A percentile compares a stretch with the other conserved stretches of the same genome.
These are phyloP conservation scores for Bombus balteatus DNA, from an alignment of 1,140 invertebrate species.

Conservation along the genomic window DNA sequence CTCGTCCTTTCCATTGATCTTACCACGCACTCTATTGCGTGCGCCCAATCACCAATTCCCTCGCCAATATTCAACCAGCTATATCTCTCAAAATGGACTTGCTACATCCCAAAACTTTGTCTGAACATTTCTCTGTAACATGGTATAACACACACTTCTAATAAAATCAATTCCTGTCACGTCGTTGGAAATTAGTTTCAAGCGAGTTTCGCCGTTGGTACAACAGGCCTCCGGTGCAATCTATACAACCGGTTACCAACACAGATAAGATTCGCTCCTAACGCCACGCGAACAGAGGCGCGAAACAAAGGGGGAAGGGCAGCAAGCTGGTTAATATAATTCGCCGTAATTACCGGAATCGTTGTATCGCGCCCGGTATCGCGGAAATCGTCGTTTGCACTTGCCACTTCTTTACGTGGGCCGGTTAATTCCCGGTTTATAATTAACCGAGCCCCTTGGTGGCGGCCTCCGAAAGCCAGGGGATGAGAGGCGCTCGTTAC, in stretches of 20 bases:
- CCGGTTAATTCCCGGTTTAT: conserved; percentile 52
- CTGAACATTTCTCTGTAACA: not conserved
- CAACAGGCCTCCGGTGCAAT: conserved; percentile 56
- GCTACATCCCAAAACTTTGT: not conserved
- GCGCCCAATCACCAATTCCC: not conserved
- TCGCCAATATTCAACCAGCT: too few relatives aligned
- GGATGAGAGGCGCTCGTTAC: conserved; percentile 7
- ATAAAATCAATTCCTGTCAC: conserved; percentile 74
- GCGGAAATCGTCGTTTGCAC: conserved; percentile 51
- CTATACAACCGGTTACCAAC: not conserved
- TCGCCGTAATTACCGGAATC: conserved; percentile 63
- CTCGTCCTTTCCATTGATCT: not conserved
- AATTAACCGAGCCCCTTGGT: conserved; percentile 57
- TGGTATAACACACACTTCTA: not conserved
- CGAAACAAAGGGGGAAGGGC: not conserved
- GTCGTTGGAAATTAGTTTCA: conserved; percentile 75
- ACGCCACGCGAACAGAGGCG: not conserved
- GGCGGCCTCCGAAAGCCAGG: not conserved
- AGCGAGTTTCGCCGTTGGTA: conserved; percentile 63
- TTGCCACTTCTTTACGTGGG: conserved; percentile 59
- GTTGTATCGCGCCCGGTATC: conserved; percentile 26
- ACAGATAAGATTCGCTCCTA: not conserved
- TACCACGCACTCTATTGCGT: too few relatives aligned
- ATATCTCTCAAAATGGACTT: not conserved
- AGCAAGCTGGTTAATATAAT: conserved; percentile 66